Evolutionary conservation across 2,113 vertebrate genomes (phyloP), one percentile per base, ranked within the genome.

Genomic region (Mola mola): DNA sequence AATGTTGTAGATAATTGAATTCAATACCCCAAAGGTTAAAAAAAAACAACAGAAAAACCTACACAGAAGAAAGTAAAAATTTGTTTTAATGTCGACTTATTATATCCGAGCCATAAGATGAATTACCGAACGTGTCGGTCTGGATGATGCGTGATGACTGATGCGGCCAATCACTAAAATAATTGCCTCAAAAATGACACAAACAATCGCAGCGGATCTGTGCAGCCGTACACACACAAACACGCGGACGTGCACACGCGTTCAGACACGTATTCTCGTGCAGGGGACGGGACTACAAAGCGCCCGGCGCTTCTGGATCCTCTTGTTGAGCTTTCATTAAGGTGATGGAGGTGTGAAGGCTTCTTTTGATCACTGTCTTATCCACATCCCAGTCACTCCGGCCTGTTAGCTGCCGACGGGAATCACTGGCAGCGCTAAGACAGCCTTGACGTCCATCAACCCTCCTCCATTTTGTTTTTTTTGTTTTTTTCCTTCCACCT

Each of bases 131-230:
- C 61, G 17, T 61, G 75, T 87, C 75, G 38, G 47, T 38, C 57
- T 37, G 64, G 31, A 75, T 72, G 40, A 63, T 15, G 41, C 22
- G 10, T 2, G 55, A 75, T 78, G 81, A 84, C 66, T 77, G 81
- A 82, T 22, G 31, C 40, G 22, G 55, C 57, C 71, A 65, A 72
- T 71, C 81, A 74, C 5, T 63, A 56, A 78, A 72, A 77, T 82
- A 87, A 86, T 84, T 88, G 81, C 77, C 83, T 77, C 72, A 72
- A 81, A 83, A 86, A 84, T 64, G 78, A 78, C 61, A 2, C 17
- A 15, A 2, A 29, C 11, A 8, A 25, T 34, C 13, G 22, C 33
- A 53, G 12, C 33, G 13, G 12, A 36, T 36, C 9, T 13, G 9
- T 36, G 33, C 10, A 36, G 33, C n/a, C 6, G 24, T 28, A 46